Conservation (phyloP, 2,113 vertebrate species). For the Caranx ignobilis region DNA sequence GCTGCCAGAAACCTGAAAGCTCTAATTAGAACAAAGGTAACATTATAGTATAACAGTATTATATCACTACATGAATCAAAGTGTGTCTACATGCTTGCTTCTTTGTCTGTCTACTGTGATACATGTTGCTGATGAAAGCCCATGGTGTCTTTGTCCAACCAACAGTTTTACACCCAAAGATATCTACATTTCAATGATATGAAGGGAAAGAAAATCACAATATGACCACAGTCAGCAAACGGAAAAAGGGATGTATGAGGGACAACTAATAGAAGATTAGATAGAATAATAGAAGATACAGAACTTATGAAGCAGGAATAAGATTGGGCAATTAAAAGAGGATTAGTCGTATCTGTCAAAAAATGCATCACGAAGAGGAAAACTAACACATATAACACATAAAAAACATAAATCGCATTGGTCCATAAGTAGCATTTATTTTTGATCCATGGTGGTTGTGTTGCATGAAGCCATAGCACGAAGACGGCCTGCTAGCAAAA, state of each 20-base stretch:
- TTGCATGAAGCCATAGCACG: not conserved
- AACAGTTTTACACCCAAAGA: not conserved
- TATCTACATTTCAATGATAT: not conserved
- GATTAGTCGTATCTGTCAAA: too few relatives aligned
- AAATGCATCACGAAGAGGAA: too few relatives aligned
- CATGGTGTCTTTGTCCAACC: not conserved
- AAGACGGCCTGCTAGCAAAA: constrained; percentile 2
- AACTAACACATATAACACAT: too few relatives aligned
- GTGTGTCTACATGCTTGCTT: not conserved
- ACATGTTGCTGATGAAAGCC: not conserved
- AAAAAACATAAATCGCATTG: too few relatives aligned
- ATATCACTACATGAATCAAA: constrained; percentile 3
- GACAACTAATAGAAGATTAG: not conserved
- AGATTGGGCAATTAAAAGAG: too few relatives aligned
- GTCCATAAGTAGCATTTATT: too few relatives aligned
- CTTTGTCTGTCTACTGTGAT: constrained; percentile 2
- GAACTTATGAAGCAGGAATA: not conserved
- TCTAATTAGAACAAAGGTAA: not conserved
- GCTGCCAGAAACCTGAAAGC: not conserved
- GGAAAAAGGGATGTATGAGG: not conserved
- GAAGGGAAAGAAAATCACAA: not conserved
- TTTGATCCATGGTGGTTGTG: too few relatives aligned
- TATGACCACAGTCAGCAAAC: not conserved
- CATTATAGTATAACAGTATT: not conserved
- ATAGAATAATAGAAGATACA: not conserved